These are phyloP conservation scores for Steinernema scapterisci DNA, from an alignment of 2,888 invertebrate species.

Conservation along the genomic window DNA sequence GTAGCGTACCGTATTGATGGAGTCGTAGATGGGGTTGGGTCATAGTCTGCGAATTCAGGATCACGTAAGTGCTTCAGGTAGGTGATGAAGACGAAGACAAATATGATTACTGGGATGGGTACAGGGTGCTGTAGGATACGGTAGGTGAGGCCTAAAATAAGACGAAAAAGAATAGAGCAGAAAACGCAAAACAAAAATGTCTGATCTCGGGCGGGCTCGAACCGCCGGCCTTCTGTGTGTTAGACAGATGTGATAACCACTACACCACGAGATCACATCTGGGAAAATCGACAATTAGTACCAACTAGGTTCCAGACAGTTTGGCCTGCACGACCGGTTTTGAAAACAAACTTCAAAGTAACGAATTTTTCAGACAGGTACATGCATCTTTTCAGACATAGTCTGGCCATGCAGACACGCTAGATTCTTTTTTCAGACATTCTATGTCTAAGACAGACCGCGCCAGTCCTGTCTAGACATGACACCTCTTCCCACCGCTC, in stretches of 20 bases:
- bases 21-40: background rate
- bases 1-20: background rate
- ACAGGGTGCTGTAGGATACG: background rate
- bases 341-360: too few relatives aligned
- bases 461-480: too few relatives aligned
- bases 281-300: too few relatives aligned
- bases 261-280: slow-evolving; percentile 42
- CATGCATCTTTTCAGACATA: too few relatives aligned
- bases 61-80: background rate
- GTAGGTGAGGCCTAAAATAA: background rate
- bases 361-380: too few relatives aligned
- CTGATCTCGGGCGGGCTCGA: slow-evolving; percentile 54
- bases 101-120: background rate
- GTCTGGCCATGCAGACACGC: too few relatives aligned
- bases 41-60: background rate
- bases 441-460: too few relatives aligned
- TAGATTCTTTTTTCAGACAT: too few relatives aligned
- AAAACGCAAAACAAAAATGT: background rate
- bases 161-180: too few relatives aligned
- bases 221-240: slow-evolving; percentile 57
- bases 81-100: background rate
- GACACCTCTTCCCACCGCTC: too few relatives aligned
- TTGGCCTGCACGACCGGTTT: too few relatives aligned
- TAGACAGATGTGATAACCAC: slow-evolving; percentile 57
- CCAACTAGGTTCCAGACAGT: too few relatives aligned